Conservation (phyloP, 2,797 vertebrate genomes). For the Coluber constrictor region DNA sequence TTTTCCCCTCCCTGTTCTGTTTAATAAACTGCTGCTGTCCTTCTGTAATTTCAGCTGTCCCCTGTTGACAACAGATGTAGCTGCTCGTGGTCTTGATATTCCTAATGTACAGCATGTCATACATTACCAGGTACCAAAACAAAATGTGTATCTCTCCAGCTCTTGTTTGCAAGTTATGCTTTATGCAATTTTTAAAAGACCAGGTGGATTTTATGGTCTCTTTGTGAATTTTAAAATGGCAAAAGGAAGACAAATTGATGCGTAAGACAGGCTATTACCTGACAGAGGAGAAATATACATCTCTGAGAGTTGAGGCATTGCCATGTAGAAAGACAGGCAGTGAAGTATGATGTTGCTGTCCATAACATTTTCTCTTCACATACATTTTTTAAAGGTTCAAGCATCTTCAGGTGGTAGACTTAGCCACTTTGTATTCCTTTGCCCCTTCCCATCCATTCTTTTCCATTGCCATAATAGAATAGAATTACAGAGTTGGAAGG, state of each 20-base stretch:
- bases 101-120: conserved; percentile 93
- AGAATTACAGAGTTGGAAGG: no score
- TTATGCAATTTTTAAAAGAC: neutral
- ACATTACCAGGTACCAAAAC: conserved; percentile 89
- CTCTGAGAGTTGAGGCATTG: neutral
- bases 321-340: neutral
- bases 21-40: conserved; percentile 30
- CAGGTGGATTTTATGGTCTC: neutral
- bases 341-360: neutral
- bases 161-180: neutral
- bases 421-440: no score
- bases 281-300: no score
- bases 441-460: neutral
- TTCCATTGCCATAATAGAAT: neutral
- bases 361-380: no score
- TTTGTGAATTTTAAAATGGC: neutral
- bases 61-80: conserved; percentile 94
- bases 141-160: neutral
- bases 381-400: neutral
- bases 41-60: conserved; percentile 78
- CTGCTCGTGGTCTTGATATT: conserved; percentile 94
- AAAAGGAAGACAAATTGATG: neutral
- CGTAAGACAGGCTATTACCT: no score
- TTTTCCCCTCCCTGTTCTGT: neutral
- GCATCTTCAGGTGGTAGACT: neutral